Evolutionary conservation across 2,888 invertebrate species (phyloP), one percentile per base, ranked within the genome.

Genomic region (Drosophila merina): DNA sequence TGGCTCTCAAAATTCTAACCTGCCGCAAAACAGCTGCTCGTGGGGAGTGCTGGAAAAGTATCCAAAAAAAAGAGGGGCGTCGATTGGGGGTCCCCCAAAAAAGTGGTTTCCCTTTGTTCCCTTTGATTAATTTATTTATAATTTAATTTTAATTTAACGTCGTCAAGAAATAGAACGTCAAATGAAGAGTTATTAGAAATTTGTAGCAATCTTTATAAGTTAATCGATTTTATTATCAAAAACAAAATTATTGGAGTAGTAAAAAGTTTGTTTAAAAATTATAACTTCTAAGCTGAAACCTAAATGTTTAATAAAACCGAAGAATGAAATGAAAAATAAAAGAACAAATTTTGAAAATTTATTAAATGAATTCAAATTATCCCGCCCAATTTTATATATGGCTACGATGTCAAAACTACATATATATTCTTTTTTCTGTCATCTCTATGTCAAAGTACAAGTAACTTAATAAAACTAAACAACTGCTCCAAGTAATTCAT

Each of bases 1-100:
- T 30, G 33, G 28, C 8, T 38, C 59, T 28, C 38, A 14, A 42
- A 42, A 42, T 57, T 60, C 59, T 59, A 30, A 36, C 30, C 44
- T 20, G 44, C 44, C 44, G 44, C 25, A 44, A 20, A 25, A 25
- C 44, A 44, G 36, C 12, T 45, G 12, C n/a, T 59, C 26, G 8
- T 31, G 1, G 8, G 8, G 42, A 28, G 42, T 42, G 42, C n/a
- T 42, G 42, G 14, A 42, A 14, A 42, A 42, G 14, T 42, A 14
- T 2, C 20, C 20, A 28, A 28, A 7, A 42, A 20, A 12, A 4
- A 20, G 20, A 42, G 6, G 36, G 42, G 42, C 42, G 20, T 42
- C 20, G 20, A 20, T 9, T 20, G 42, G 42, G 42, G 42, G 42
- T 20, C 20, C 20, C 20, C 20, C 20, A 20, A 20, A 20, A 20